Percentiles rank a stretch among this genome's conserved stretches.
These are phyloP conservation scores for Gallinago media DNA, from an alignment of 2,113 vertebrate genomes.

Conservation along the genomic window DNA sequence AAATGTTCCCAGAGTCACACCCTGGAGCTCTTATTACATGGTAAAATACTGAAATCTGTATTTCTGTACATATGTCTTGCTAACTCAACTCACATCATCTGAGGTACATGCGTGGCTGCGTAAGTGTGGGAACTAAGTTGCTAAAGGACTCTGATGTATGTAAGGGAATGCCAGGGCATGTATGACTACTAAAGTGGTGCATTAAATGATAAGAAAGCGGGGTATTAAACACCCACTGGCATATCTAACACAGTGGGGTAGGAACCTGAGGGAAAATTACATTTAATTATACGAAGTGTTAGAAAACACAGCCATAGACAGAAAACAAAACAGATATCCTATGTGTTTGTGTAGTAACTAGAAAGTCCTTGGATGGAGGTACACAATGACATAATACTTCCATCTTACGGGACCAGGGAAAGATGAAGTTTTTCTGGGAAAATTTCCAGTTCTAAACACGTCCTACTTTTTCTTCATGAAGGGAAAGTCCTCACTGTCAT, in stretches of 20 bases:
- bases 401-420: not conserved
- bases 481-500: not conserved
- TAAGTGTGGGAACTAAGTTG: not conserved
- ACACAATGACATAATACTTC: not conserved
- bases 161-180: not conserved
- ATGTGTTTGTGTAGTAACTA: not conserved
- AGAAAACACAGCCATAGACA: not conserved
- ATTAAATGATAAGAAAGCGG: not conserved
- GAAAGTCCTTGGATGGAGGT: not conserved
- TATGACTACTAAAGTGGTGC: not conserved
- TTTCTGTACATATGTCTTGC: not conserved
- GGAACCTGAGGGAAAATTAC: not conserved
- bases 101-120: not conserved
- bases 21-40: not conserved
- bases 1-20: not conserved
- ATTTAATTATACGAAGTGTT: not conserved
- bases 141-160: not conserved
- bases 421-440: rapidly evolving
- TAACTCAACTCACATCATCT: not conserved
- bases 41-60: not conserved
- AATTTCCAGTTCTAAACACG: not conserved
- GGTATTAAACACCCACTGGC: not conserved
- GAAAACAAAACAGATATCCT: not conserved
- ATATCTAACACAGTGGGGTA: not conserved
- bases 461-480: not conserved